Percentiles rank a stretch among this genome's conserved stretches.
Evolutionary conservation across 2,888 invertebrate genomes (phyloP).

Genomic region (Lottia scabra): DNA sequence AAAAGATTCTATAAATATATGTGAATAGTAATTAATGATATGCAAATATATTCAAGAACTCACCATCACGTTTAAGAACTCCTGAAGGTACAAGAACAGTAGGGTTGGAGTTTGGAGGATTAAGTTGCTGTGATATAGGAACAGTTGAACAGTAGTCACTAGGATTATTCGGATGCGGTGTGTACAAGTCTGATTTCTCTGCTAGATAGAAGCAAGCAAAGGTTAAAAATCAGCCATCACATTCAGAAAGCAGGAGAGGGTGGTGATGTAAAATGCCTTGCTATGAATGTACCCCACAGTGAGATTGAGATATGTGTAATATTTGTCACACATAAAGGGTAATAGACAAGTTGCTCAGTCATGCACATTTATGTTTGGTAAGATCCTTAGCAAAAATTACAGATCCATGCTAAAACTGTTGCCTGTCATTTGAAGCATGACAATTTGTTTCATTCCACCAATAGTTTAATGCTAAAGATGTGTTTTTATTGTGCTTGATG

Average conservation of each 20-base stretch:
- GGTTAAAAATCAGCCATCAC: too few species aligned
- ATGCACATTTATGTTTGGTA: background rate
- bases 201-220: constrained; percentile 25
- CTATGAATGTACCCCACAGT: background rate
- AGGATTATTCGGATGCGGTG: constrained; percentile 86
- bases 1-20: too few species aligned
- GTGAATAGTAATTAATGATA: too few species aligned
- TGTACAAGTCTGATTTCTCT: constrained; percentile 33
- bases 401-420: too few species aligned
- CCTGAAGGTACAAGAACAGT: constrained; percentile 89
- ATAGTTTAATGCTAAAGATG: too few species aligned
- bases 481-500: too few species aligned
- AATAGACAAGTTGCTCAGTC: background rate
- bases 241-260: too few species aligned
- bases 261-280: constrained; percentile 26
- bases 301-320: background rate
- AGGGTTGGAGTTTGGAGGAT: constrained; percentile 73
- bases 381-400: too few species aligned
- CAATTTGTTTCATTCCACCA: too few species aligned
- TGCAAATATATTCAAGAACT: constrained; percentile 33
- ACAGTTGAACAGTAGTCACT: constrained; percentile 88
- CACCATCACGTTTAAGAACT: constrained; percentile 81
- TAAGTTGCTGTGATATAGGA: constrained; percentile 81
- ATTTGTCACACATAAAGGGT: background rate
- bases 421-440: too few species aligned